These are phyloP conservation scores for Tiphia femorata DNA, from an alignment of 2,888 invertebrate species.

Conservation along the genomic window DNA sequence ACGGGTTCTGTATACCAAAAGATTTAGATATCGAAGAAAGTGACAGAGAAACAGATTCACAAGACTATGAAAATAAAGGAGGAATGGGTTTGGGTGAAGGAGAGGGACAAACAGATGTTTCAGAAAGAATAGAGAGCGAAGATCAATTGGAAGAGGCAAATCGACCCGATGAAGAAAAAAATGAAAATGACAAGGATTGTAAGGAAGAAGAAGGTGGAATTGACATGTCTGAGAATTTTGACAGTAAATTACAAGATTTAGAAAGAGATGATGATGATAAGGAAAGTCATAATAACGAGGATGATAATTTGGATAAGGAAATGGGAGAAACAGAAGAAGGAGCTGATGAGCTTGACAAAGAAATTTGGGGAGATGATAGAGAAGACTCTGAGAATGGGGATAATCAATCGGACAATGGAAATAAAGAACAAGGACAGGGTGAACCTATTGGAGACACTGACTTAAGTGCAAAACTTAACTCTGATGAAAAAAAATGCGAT, in stretches of 20 bases:
- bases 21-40: constrained; percentile 84
- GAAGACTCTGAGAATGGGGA: constrained; percentile 76
- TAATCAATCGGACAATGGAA: constrained; percentile 75
- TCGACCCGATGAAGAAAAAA: constrained; percentile 82
- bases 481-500: constrained; percentile 71
- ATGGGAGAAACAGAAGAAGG: constrained; percentile 95
- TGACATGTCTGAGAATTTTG: constrained; percentile 97
- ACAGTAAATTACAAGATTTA: constrained; percentile 86
- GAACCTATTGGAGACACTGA: constrained; percentile 70
- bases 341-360: constrained; percentile 84
- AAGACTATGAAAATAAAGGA: constrained; percentile 73
- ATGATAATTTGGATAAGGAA: constrained; percentile 91
- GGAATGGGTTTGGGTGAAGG: constrained; percentile 95
- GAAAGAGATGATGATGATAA: constrained; percentile 77
- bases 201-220: constrained; percentile 93
- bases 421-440: constrained; percentile 64
- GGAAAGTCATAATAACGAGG: constrained; percentile 75
- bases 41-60: constrained; percentile 71
- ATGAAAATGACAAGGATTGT: constrained; percentile 79
- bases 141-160: constrained; percentile 94
- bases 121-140: constrained; percentile 91
- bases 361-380: constrained; percentile 89
- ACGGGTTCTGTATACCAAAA: constrained; percentile 93
- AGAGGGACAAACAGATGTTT: constrained; percentile 93
- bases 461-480: constrained; percentile 68